Conservation (phyloP, 2,113 vertebrate species). For the Microtus ochrogaster region DNA sequence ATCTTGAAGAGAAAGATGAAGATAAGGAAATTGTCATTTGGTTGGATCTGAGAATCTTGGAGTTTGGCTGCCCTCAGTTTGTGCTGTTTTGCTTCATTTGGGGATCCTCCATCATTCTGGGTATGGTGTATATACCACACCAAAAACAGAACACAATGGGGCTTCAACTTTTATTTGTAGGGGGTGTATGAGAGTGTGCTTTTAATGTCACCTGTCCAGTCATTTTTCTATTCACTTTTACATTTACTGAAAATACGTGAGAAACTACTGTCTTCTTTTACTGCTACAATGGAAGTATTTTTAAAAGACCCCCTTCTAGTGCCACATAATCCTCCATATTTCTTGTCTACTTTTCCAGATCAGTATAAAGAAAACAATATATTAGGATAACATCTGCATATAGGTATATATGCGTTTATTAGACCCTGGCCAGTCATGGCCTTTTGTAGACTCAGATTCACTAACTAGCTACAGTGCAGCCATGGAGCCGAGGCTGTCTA, state of each 20-base stretch:
- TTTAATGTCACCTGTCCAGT: not conserved
- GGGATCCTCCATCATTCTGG: constrained; percentile 9
- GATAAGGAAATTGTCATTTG: constrained; percentile 16
- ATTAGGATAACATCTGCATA: constrained; percentile 60
- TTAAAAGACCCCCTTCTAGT: constrained; percentile 1
- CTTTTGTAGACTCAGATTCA: constrained; percentile 20
- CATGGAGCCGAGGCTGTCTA: not conserved
- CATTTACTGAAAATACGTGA: constrained; percentile 44
- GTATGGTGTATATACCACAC: constrained; percentile 31
- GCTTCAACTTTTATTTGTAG: constrained; percentile 58
- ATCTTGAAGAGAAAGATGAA: constrained; percentile 17
- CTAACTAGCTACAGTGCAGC: constrained; percentile 42
- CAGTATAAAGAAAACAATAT: constrained; percentile 47
- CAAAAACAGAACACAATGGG: constrained; percentile 19
- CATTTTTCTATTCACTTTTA: constrained; percentile 10
- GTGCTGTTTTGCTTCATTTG: constrained; percentile 24
- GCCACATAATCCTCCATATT: constrained; percentile 7
- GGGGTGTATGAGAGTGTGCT: constrained; percentile 27
- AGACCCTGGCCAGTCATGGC: not conserved
- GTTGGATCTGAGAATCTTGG: not conserved
- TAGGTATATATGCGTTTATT: constrained; percentile 34
- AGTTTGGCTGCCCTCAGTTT: constrained; percentile 11
- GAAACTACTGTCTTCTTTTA: constrained; percentile 38
- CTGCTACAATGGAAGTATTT: constrained; percentile 43
- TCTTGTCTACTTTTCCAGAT: constrained; percentile 15